These are phyloP conservation scores for Tauraco hartlaubi DNA, from an alignment of 2,797 vertebrate genomes.

Conservation along the genomic window DNA sequence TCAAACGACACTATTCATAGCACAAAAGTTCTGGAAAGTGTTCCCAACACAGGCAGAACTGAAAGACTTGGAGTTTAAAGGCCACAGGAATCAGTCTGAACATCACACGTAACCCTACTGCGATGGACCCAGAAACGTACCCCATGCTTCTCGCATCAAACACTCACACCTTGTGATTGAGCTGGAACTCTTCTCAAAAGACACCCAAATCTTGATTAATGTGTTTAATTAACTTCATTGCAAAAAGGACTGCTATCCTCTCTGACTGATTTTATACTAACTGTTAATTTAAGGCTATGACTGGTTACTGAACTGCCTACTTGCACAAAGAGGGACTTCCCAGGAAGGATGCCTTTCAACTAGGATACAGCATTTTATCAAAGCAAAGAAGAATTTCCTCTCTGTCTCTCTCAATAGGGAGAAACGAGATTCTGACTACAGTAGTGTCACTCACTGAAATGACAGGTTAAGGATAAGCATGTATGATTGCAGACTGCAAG, in stretches of 20 bases:
- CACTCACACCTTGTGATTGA: not conserved
- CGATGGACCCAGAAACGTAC: not conserved
- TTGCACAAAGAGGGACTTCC: not conserved
- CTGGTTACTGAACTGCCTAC: not conserved
- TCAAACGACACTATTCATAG: not conserved
- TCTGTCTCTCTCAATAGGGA: not conserved
- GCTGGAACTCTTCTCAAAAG: conserved; percentile 10
- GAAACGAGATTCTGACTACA: conserved; percentile 19
- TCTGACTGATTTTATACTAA: not conserved
- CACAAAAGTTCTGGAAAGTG: not conserved
- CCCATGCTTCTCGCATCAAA: conserved; percentile 12
- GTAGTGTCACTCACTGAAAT: conserved; percentile 39
- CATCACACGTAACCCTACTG: not conserved
- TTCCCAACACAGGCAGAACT: not conserved
- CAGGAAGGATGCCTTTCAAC: conserved; percentile 12
- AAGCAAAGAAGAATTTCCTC: conserved; percentile 10
- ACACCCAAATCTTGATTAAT: conserved; percentile 8
- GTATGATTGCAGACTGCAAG: conserved; percentile 20
- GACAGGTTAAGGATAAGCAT: conserved; percentile 42
- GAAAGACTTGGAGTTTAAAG: conserved; percentile 1
- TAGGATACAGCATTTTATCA: not conserved
- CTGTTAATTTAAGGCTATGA: not conserved
- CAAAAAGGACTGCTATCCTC: not conserved
- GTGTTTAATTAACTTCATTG: conserved; percentile 24
- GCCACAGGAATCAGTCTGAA: not conserved